phyloP scores from a whole-genome alignment of 2,113 vertebrate genomes.

The Tringa solitaria region DNA sequence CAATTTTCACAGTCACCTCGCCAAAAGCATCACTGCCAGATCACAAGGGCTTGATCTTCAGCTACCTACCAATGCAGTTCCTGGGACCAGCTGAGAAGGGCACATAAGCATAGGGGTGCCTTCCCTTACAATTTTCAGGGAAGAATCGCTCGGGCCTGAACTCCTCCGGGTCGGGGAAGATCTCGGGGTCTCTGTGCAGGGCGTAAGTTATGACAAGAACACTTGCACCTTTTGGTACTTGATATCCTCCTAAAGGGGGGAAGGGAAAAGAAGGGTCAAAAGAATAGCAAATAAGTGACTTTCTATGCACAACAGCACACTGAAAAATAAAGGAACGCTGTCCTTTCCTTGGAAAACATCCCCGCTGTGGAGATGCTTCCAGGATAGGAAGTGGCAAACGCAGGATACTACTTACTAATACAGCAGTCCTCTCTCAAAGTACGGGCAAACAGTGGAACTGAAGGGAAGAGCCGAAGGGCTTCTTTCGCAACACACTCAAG shows the following conservation, averaged over 20 bases:
- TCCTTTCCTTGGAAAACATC: neutral
- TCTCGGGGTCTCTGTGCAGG: constrained; percentile 84
- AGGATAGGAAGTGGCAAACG: neutral
- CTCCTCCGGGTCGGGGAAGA: constrained; percentile 88
- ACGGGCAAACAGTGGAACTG: constrained; percentile 92
- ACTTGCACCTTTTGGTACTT: constrained; percentile 77
- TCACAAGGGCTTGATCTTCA: neutral
- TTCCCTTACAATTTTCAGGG: constrained; percentile 79
- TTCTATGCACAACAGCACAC: neutral
- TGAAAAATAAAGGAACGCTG: neutral
- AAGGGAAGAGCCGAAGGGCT: constrained; percentile 87
- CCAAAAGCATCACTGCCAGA: neutral
- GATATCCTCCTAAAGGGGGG: constrained; percentile 77
- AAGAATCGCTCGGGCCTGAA: constrained; percentile 92
- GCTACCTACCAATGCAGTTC: constrained; percentile 91
- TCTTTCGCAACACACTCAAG: constrained; percentile 94
- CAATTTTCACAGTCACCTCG: neutral
- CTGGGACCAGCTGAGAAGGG: constrained; percentile 94
- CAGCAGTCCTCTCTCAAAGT: constrained; percentile 80
- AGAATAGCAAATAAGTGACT: neutral
- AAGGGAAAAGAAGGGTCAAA: neutral
- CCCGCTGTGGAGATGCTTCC: neutral
- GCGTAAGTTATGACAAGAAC: constrained; percentile 79
- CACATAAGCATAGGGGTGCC: constrained; percentile 85
- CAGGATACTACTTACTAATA: constrained; percentile 76